Percentiles rank a stretch among this genome's conserved stretches.
These are phyloP conservation scores for Percina caprodes DNA, from an alignment of 2,113 vertebrate genomes.

Conservation along the genomic window DNA sequence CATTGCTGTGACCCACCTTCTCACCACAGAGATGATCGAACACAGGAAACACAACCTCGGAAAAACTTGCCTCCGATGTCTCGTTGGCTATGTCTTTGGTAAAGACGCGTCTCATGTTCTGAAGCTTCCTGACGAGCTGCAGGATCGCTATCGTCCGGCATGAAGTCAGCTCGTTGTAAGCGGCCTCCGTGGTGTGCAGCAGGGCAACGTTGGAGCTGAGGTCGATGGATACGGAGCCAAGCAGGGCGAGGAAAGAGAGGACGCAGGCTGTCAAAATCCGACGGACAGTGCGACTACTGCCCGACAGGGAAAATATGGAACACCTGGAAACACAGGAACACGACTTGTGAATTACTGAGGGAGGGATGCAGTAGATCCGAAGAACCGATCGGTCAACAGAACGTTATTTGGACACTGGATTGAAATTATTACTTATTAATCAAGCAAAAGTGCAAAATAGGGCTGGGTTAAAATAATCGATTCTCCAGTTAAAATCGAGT, in stretches of 20 bases:
- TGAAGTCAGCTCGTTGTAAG: constrained; percentile 80
- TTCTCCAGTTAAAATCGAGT: no score
- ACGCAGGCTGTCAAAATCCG: constrained; percentile 84
- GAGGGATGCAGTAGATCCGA: no score
- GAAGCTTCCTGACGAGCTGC: constrained; percentile 79
- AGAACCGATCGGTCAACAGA: neutral
- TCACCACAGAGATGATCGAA: constrained; percentile 73
- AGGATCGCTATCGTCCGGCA: constrained; percentile 79
- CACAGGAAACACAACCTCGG: constrained; percentile 24
- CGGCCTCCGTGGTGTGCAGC: constrained; percentile 78
- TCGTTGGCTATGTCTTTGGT: constrained; percentile 12
- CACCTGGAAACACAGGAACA: constrained; percentile 67
- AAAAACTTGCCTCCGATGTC: neutral
- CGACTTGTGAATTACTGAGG: neutral
- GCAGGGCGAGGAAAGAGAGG: constrained; percentile 86
- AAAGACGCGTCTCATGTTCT: constrained; percentile 75
- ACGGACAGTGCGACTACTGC: constrained; percentile 78
- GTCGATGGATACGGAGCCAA: constrained; percentile 85
- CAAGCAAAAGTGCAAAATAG: neutral
- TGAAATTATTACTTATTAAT: neutral
- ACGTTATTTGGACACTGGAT: neutral
- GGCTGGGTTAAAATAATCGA: no score
- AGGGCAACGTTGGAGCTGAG: constrained; percentile 78
- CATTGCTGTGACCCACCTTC: constrained; percentile 22
- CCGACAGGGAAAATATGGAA: constrained; percentile 49